A percentile compares a stretch with the other conserved stretches of the same genome.
Evolutionary conservation across 2,797 vertebrate species (phyloP).

Genomic region (Myotis daubentonii): DNA sequence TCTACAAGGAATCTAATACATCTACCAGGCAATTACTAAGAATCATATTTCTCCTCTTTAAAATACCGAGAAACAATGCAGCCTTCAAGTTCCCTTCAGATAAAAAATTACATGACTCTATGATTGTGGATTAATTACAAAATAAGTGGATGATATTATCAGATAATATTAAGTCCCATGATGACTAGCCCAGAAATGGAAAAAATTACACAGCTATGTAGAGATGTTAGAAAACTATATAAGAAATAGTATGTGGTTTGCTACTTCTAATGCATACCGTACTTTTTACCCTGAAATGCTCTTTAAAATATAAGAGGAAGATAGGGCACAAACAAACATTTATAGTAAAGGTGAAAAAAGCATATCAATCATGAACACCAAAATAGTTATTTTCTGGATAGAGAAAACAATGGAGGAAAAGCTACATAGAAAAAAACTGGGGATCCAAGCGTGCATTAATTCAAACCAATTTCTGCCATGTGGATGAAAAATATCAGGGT

Average conservation of each 20-base stretch:
- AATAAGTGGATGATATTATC: neutral
- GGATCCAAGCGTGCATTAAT: slow-evolving; percentile 58
- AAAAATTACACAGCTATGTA: neutral
- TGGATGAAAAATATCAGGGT: slow-evolving; percentile 59
- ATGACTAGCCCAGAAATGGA: neutral
- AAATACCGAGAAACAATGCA: neutral
- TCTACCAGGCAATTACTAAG: neutral
- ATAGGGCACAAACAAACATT: slow-evolving; percentile 24
- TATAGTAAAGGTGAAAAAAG: slow-evolving; percentile 43
- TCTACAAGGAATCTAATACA: neutral
- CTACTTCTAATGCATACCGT: neutral
- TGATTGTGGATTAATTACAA: neutral
- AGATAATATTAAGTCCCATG: neutral
- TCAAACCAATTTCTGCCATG: slow-evolving; percentile 46
- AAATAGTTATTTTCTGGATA: slow-evolving; percentile 55
- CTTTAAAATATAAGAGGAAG: slow-evolving; percentile 62
- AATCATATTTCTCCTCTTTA: neutral
- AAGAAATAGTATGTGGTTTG: slow-evolving; percentile 40
- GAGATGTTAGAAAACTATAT: neutral
- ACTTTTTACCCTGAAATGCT: slow-evolving; percentile 14
- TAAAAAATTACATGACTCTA: neutral
- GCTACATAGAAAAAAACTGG: neutral
- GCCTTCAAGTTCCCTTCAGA: neutral
- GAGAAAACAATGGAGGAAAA: slow-evolving; percentile 42
- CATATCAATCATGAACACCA: slow-evolving; percentile 5